Percentiles rank a stretch among this genome's conserved stretches.
Evolutionary conservation across 2,113 vertebrate species (phyloP).

Genomic region (Gopherus evgoodei): DNA sequence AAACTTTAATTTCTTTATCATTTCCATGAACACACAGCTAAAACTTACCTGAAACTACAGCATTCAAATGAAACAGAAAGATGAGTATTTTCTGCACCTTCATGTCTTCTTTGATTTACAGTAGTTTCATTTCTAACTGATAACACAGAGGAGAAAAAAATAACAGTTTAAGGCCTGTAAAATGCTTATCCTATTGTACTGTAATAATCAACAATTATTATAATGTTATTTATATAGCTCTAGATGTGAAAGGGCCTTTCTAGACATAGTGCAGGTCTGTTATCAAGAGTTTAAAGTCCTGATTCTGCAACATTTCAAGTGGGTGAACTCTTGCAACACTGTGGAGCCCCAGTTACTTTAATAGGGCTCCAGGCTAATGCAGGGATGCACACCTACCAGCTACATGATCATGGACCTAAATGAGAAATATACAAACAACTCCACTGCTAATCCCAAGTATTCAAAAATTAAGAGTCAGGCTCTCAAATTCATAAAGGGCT

Average conservation of each 20-base stretch:
- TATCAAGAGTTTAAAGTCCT: background rate
- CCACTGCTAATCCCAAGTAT: background rate
- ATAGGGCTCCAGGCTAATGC: background rate
- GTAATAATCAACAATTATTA: background rate
- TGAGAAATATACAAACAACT: background rate
- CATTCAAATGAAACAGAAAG: background rate
- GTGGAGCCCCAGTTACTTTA: background rate
- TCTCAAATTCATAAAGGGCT: background rate
- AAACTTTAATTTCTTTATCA: background rate
- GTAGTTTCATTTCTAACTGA: background rate
- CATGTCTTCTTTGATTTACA: background rate
- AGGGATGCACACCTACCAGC: background rate
- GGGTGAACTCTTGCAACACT: background rate
- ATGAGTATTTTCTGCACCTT: background rate
- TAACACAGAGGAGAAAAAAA: background rate
- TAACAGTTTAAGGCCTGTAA: background rate
- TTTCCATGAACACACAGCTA: background rate
- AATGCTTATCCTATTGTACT: background rate
- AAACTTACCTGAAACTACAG: constrained; percentile 20
- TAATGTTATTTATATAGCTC: background rate
- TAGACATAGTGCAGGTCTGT: background rate
- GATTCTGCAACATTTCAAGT: background rate
- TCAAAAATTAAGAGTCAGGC: background rate
- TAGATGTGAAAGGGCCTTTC: background rate
- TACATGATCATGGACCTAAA: background rate